Conservation (phyloP, 2,888 invertebrate genomes). For the Diplazon laetatorius region DNA sequence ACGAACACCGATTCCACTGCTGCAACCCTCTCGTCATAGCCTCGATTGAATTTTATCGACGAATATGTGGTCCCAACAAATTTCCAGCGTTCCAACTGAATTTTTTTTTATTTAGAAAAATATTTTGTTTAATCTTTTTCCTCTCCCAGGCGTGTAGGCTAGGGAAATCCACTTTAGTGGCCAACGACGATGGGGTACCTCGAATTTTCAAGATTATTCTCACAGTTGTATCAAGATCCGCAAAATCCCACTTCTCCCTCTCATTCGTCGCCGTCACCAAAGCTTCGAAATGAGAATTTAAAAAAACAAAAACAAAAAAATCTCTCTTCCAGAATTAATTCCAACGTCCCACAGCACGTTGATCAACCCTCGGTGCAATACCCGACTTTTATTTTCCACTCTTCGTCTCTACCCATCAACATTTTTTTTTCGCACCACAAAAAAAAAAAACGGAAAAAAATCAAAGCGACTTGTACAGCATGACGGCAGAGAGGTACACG, state of each 20-base stretch:
- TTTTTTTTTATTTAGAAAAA: conserved; percentile 16
- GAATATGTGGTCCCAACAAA: too few species aligned
- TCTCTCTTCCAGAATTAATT: conserved; percentile 57
- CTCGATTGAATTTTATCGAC: too few species aligned
- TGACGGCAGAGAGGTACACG: not conserved
- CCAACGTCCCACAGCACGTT: conserved; percentile 34
- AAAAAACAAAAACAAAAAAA: too few species aligned
- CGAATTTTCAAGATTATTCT: conserved; percentile 26
- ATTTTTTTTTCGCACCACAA: not conserved
- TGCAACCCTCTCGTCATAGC: too few species aligned
- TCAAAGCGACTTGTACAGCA: not conserved
- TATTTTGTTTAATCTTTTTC: not conserved
- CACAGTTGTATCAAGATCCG: conserved; percentile 10
- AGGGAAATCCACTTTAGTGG: not conserved
- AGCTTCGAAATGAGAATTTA: conserved; percentile 37
- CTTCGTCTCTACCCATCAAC: conserved; percentile 11
- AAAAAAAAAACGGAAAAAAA: conserved; percentile 3
- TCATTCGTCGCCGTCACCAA: not conserved
- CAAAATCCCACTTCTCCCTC: not conserved
- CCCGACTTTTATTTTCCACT: conserved; percentile 8
- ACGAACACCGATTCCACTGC: too few species aligned
- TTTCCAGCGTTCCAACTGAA: too few species aligned
- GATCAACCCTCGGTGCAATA: conserved; percentile 45
- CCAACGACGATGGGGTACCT: conserved; percentile 8
- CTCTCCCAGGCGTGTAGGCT: not conserved